These are phyloP conservation scores for Hyposmocoma kahamanoa DNA, from an alignment of 1,140 invertebrate species.

Conservation along the genomic window DNA sequence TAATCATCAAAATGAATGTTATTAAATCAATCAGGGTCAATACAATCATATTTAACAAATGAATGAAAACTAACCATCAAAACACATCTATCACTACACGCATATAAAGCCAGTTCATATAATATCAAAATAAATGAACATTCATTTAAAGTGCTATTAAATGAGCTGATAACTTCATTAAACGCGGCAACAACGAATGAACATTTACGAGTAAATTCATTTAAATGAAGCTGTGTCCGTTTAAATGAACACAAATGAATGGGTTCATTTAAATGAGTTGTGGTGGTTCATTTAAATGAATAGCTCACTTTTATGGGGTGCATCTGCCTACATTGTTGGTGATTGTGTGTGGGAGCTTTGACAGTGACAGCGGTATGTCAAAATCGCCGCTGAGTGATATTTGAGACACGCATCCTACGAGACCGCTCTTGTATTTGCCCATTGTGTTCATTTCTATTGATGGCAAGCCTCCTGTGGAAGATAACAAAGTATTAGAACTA, in stretches of 20 bases:
- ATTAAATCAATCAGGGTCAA: not conserved
- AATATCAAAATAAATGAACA: constrained; percentile 15
- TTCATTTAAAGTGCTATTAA: constrained; percentile 8
- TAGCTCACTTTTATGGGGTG: constrained; percentile 36
- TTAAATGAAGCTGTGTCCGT: too few species aligned
- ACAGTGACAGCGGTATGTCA: constrained; percentile 63
- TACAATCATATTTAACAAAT: constrained; percentile 13
- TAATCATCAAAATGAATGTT: constrained; percentile 4
- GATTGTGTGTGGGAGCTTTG: constrained; percentile 64
- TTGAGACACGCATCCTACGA: constrained; percentile 67
- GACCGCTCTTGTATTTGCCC: constrained; percentile 59
- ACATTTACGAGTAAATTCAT: constrained; percentile 6
- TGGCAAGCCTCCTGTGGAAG: constrained; percentile 57
- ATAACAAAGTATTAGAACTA: not conserved
- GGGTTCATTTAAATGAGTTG: constrained; percentile 37
- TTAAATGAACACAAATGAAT: not conserved
- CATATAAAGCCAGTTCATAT: constrained; percentile 12
- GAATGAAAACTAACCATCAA: constrained; percentile 17
- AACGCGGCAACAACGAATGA: constrained; percentile 16
- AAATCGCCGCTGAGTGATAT: constrained; percentile 68
- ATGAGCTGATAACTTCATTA: not conserved
- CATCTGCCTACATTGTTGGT: constrained; percentile 70
- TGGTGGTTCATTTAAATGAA: constrained; percentile 25
- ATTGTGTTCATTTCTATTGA: constrained; percentile 67
- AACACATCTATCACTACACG: constrained; percentile 15